Base-by-base conservation (phyloP, 2,113 vertebrate genomes). In the Alces alces region DNA sequence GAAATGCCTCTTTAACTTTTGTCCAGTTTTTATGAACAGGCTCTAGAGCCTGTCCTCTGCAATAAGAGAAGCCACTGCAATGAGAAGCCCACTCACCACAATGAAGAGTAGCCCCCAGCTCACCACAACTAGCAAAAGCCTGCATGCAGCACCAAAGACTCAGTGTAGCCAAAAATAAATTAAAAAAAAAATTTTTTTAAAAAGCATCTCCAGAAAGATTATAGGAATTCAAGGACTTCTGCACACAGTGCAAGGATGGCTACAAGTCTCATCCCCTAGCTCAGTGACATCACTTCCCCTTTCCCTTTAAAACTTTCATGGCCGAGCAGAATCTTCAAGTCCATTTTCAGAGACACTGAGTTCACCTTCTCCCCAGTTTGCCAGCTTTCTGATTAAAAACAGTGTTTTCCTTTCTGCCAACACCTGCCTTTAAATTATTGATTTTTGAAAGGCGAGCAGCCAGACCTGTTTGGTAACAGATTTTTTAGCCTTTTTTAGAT, bases 111-210 rank as follows among this genome's bases (percentile, higher is more conserved):
- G 64, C 64, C 64, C n/a, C 64, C 64, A 21, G n/a, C 64, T 70
- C n/a, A 21, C 17, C 64, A 21, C 64, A 36, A 6, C 64, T 11
- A 3, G 64, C n/a, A 21, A 70, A 23, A 6, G 36, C 70, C 36
- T 73, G 36, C 2, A 0, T 14, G 70, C 36, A 14, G 36, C 36
- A 39, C 25, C 70, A 13, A 21, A 57, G 55, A 7, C 70, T 39
- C 70, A 25, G 36, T 25, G 36, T 36, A 73, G 70, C 36, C 70
- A 43, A 73, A 73, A 73, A 73, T 39, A 12, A 39, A 39, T 25
- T 14, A 8, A 57, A 57, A 17, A 11, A 70, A 70, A 25, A 6
- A 3, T 3, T 0, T 11, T 39, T 73, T 25, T 8, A 1, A 25
- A 39, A 23, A 39, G 70, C 5, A 43, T 25, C 36, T 43, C n/a